Evolutionary conservation across 1,140 invertebrate genomes (phyloP).

Genomic region (Mizuhopecten yessoensis): DNA sequence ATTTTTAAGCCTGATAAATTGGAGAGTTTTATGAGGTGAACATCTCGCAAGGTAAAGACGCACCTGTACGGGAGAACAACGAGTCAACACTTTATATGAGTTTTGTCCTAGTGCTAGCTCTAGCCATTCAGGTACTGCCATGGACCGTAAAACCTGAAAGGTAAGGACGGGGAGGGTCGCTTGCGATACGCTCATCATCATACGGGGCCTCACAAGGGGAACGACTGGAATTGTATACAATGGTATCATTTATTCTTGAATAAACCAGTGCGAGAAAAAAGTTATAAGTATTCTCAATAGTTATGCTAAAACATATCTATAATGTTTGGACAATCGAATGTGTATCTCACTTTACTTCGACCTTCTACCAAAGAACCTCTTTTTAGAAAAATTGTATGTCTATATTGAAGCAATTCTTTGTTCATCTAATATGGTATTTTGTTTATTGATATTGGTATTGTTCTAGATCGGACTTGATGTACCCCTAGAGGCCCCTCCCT

Average conservation of each 20-base stretch:
- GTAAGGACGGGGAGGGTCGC: conserved; percentile 15
- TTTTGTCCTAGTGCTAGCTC: not conserved
- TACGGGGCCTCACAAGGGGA: not conserved
- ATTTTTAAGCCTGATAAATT: conserved; percentile 40
- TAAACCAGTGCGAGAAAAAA: too few relatives aligned
- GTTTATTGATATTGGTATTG: not conserved
- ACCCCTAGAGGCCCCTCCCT: not conserved
- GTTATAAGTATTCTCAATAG: too few relatives aligned
- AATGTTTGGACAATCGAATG: too few relatives aligned
- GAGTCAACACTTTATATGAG: not conserved
- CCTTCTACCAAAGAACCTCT: too few relatives aligned
- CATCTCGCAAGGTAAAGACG: not conserved
- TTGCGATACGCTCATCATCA: not conserved
- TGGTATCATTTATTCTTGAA: too few relatives aligned
- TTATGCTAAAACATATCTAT: too few relatives aligned
- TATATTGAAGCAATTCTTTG: too few relatives aligned
- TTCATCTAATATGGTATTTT: not conserved
- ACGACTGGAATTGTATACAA: not conserved
- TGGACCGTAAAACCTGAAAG: conserved; percentile 3
- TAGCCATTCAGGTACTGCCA: not conserved
- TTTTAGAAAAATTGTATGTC: too few relatives aligned
- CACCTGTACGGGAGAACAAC: not conserved
- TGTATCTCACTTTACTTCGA: too few relatives aligned
- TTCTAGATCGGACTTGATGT: not conserved
- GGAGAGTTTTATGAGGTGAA: conserved; percentile 33